Evolutionary conservation across 2,797 vertebrate genomes (phyloP), one percentile per base, ranked within the genome.

Genomic region (Columba guinea): DNA sequence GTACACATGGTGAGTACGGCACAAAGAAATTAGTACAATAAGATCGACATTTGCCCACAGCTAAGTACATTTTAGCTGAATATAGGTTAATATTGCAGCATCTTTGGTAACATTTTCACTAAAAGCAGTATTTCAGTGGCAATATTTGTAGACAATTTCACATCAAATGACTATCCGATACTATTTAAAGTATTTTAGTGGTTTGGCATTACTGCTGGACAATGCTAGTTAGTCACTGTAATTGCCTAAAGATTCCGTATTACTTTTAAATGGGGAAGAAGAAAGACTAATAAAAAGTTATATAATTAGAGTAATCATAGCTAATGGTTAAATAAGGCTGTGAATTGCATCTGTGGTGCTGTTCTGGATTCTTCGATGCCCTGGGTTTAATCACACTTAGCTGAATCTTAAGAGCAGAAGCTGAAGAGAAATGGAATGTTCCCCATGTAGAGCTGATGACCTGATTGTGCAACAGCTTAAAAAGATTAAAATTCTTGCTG

Each of bases 251-350:
- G 52, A 76, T 76, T 84, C 48, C 5, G 10, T 63, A 84, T 73
- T 78, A 63, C 48, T 67, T 90, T 84, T 90, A 94, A 94, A 82
- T 78, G 69, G 19, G 32, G 32, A 15, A 58, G 83, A 94, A 85
- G 67, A 44, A 89, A 92, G 76, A 63, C 51, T 91, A 88, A 90
- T 88, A 63, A 88, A 63, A 88, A 84, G 48, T 67, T 84, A 30
- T 27, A 28, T 55, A 91, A 89, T 84, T 86, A 75, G 17, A 73
- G 27, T 59, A 82, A 88, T 88, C 70, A 87, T 82, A 82, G 39
- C 28, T 93, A 90, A 90, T 90, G 76, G 37, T 87, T 93, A 93
- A 95, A 79, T 84, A 94, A 93, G 46, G 65, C 22, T 70, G 65
- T 63, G 51, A 86, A 93, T 58, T 83, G 34, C 30, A 76, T 79